Evolutionary conservation across 1,140 invertebrate species (phyloP), one percentile per base, ranked within the genome.

Genomic region (Glomeris maerens): DNA sequence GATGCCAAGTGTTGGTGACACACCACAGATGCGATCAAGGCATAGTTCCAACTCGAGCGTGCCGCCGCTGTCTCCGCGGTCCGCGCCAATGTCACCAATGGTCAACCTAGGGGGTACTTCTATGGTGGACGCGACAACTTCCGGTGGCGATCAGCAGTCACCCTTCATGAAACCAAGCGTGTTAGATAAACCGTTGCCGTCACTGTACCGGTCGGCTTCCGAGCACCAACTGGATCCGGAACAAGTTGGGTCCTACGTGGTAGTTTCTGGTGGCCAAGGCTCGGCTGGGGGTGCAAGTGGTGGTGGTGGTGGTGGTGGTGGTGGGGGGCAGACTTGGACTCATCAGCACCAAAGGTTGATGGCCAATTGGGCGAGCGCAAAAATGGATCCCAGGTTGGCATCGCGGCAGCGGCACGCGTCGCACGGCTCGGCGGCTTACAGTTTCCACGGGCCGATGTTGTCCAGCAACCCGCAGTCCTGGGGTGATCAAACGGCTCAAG

Each of bases 401-500:
- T 23, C 23, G 21, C 7, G 26, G 29, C 44, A 23, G 17, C 47
- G 50, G 23, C 50, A 23, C 42, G 44, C 36, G n/a, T n/a, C n/a
- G n/a, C n/a, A n/a, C n/a, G n/a, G n/a, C n/a, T 29, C 22, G 31
- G 28, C 13, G 40, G 45, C 14, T n/a, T 41, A 26, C n/a, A 29
- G 13, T 46, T 27, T 4, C 26, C 22, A 14, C 25, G 45, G 3
- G 45, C 45, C 20, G 29, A 23, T 25, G 22, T 46, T 46, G 25
- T 27, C 20, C 45, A 46, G n/a, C 41, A 17, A 10, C 41, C 41
- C 7, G 23, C 41, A 5, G 17, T 42, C 10, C 22, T 28, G 17
- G 36, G 28, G 66, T 2, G 68, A 72, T 60, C 65, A 68, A 4
- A 53, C 73, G 26, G 69, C 70, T 2, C 67, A 68, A 46, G 72